Base-by-base conservation (phyloP, 2,113 vertebrate species). In the Polypterus senegalus region DNA sequence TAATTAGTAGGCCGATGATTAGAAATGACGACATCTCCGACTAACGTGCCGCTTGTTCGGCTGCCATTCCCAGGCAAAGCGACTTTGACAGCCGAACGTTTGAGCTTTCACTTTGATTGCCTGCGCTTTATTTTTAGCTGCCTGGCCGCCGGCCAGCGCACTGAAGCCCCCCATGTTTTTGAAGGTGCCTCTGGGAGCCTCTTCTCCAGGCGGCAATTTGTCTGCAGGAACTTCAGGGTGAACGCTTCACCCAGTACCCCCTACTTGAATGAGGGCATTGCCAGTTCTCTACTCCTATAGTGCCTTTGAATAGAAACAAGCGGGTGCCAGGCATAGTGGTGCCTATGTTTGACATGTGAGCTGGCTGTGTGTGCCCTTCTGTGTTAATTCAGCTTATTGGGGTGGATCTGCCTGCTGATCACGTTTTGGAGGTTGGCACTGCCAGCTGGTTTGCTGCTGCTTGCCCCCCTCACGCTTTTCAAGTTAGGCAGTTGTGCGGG, bases 1-100 rank as follows among this genome's bases (percentile, higher is more conserved):
- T 85, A 85, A 87, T 87, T 84, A 84, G 79, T 73, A 46, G 67
- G 9, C 83, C 83, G 80, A 83, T 80, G 81, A 79, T 70, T 59
- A 70, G 78, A 77, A 54, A 73, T 85, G 84, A 86, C 80, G 81
- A 87, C 82, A 83, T 65, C 65, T 52, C 46, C 70, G 71, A 62
- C 73, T 4, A 73, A 70, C 0, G 47, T 43, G 56, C 68, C 62
- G 72, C 75, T 81, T 70, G 70, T 68, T 80, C 77, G 83, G 83
- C 81, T 61, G 63, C 47, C 48, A 75, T 84, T 84, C 82, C 83
- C 78, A 74, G 70, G 11, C 52, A 43, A 70, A 64, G 10, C 7
- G 60, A 65, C 47, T 61, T 67, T 4, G 0, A 1, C 62, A 54
- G 43, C 58, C 63, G 54, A 0, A 64, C 45, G 3, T 10, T 65